A percentile compares a stretch with the other conserved stretches of the same genome.
Conservation (phyloP, 2,888 invertebrate species). For the Petrophora chlorosata region DNA sequence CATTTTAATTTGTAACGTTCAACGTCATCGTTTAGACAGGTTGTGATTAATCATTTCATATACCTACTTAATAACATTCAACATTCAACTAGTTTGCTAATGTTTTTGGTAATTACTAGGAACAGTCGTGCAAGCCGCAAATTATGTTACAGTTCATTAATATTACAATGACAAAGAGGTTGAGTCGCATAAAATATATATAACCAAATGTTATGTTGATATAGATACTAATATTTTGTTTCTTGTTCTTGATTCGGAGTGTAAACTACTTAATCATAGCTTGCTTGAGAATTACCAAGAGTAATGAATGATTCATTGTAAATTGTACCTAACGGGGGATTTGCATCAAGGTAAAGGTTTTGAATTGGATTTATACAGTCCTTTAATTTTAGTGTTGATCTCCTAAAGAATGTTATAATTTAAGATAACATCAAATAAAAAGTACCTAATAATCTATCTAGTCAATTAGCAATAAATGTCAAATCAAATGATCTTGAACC, state of each 20-base stretch:
- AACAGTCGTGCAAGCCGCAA: conserved; percentile 49
- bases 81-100: conserved; percentile 64
- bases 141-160: conserved; percentile 39
- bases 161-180: background rate
- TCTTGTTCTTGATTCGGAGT: conserved; percentile 1
- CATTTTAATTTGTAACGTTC: conserved; percentile 39
- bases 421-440: no score
- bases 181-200: conserved; percentile 32
- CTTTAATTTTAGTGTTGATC: no score
- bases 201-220: background rate
- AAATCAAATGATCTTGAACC: no score
- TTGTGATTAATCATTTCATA: conserved; percentile 64
- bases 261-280: background rate
- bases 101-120: conserved; percentile 59
- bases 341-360: conserved; percentile 1
- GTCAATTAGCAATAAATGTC: no score
- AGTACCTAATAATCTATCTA: no score
- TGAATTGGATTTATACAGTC: no score
- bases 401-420: no score
- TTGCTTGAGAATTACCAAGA: conserved; percentile 1
- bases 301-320: conserved; percentile 6
- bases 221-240: no score
- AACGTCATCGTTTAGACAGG: conserved; percentile 46
- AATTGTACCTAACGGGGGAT: conserved; percentile 3
- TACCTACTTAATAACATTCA: conserved; percentile 54